A percentile compares a stretch with the other conserved stretches of the same genome.
phyloP scores from a whole-genome alignment of 2,888 invertebrate species.

The Lochmaea capreae region DNA sequence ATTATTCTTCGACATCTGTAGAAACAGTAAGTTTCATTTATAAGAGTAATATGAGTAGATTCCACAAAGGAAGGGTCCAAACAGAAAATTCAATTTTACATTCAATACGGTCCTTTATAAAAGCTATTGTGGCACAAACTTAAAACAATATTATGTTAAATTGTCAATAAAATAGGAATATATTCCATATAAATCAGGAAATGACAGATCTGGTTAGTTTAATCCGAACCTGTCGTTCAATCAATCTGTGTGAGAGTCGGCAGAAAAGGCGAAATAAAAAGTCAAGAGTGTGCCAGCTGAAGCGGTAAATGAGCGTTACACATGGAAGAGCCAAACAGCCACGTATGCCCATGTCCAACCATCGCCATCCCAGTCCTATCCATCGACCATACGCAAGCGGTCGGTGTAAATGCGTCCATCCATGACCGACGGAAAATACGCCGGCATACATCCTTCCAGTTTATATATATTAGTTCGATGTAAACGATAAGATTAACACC shows the following conservation, averaged over 20 bases:
- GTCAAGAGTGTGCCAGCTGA: conserved; percentile 48
- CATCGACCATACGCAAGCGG: conserved; percentile 42
- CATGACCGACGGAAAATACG: conserved; percentile 46
- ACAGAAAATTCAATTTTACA: no score
- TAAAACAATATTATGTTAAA: no score
- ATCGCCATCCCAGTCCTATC: conserved; percentile 13
- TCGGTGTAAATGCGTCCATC: conserved; percentile 36
- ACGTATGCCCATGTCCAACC: conserved; percentile 49
- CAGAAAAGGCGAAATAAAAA: conserved; percentile 30
- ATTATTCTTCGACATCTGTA: no score
- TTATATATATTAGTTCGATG: conserved; percentile 20
- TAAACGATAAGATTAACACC: conserved; percentile 25
- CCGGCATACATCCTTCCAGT: conserved; percentile 34
- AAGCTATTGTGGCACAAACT: no score
- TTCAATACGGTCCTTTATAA: no score
- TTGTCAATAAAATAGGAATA: no score
- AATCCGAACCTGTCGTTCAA: conserved; percentile 46
- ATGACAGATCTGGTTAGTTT: no score
- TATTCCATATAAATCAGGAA: no score
- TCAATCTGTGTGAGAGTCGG: conserved; percentile 45
- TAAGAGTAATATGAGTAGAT: no score
- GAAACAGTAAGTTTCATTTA: no score
- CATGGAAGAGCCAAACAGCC: conserved; percentile 57
- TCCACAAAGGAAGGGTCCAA: no score
- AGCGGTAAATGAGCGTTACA: conserved; percentile 62